phyloP scores from a whole-genome alignment of 2,797 vertebrate genomes.

The Sebastes goodei region DNA sequence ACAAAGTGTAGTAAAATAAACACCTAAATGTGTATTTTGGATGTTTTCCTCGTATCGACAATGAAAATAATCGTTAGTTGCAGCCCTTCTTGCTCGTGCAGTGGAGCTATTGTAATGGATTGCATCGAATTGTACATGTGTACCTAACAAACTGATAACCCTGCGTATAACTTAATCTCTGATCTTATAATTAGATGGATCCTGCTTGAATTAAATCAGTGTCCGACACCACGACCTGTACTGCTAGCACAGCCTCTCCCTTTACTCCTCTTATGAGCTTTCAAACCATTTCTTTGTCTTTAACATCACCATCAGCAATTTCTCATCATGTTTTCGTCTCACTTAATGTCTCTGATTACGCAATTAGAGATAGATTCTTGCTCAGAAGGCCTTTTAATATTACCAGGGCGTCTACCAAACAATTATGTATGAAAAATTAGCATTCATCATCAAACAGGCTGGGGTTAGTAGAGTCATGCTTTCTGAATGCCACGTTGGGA shows the following conservation, averaged over 20 bases:
- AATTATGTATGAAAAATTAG: not conserved
- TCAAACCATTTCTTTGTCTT: not conserved
- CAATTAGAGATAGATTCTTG: not conserved
- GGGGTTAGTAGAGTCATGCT: not conserved
- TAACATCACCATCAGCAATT: not conserved
- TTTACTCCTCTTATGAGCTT: not conserved
- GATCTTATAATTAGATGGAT: constrained; percentile 8
- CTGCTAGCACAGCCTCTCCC: not conserved
- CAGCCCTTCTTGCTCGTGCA: not conserved
- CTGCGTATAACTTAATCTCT: not conserved
- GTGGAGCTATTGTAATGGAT: not conserved
- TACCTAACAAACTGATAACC: not conserved
- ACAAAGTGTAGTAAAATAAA: too few species aligned
- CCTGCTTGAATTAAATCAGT: not conserved
- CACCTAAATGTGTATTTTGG: too few species aligned
- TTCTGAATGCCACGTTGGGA: not conserved
- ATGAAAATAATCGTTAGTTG: too few species aligned
- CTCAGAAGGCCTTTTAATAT: not conserved
- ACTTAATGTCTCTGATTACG: not conserved
- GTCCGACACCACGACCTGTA: not conserved
- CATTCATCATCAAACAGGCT: not conserved
- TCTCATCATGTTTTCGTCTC: not conserved
- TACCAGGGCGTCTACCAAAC: not conserved
- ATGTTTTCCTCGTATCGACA: too few species aligned
- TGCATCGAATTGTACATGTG: not conserved